Conservation (phyloP, 2,888 invertebrate genomes). For the Calameuta filiformis region DNA sequence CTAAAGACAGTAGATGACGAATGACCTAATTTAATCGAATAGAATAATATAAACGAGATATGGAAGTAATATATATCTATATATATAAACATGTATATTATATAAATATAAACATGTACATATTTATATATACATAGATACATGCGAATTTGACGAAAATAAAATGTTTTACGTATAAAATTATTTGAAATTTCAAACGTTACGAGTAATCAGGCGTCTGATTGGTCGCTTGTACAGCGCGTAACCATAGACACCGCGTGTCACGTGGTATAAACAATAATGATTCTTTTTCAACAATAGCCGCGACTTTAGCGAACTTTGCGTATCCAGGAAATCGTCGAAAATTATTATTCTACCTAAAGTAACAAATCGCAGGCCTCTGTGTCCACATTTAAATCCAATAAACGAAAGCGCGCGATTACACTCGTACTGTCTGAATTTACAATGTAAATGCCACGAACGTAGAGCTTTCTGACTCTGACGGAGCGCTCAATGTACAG, state of each 20-base stretch:
- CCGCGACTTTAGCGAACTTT: background rate
- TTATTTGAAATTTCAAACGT: background rate
- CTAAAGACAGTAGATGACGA: slow-evolving; percentile 3
- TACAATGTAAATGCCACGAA: background rate
- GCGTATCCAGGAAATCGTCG: background rate
- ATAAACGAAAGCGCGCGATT: background rate
- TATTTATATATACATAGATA: slow-evolving; percentile 17
- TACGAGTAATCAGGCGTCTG: background rate
- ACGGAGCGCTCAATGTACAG: slow-evolving; percentile 49
- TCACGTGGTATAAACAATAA: background rate
- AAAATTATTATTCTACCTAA: background rate
- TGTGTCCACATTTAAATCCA: background rate
- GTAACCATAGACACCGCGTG: background rate
- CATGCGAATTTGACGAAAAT: slow-evolving; percentile 23
- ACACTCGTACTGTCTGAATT: background rate
- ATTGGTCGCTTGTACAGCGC: background rate
- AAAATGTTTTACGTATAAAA: background rate
- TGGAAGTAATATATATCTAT: slow-evolving; percentile 34
- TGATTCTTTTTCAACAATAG: background rate
- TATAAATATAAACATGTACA: slow-evolving; percentile 11
- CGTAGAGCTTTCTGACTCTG: background rate
- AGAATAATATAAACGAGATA: slow-evolving; percentile 24
- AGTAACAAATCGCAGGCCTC: background rate
- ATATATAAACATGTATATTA: slow-evolving; percentile 14
- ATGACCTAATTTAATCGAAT: slow-evolving; percentile 23